Conservation (phyloP, 2,113 vertebrate genomes). For the Porphyrio hochstetteri region DNA sequence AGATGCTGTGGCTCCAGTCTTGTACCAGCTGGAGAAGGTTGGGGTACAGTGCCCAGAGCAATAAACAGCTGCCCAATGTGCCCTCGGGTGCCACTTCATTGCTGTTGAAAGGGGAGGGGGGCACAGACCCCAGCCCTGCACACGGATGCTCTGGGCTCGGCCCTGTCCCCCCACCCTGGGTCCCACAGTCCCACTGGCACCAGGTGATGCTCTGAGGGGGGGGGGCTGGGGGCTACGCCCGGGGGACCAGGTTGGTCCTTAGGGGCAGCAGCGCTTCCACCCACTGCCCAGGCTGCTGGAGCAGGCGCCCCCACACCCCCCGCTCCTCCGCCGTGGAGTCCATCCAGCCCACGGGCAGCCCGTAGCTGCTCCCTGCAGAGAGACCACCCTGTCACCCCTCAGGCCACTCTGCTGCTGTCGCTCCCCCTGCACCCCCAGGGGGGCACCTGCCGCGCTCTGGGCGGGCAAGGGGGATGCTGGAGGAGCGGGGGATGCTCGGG, state of each 20-base stretch:
- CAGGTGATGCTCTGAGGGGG: fast-evolving
- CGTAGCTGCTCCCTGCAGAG: conserved; percentile 85
- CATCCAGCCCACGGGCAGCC: conserved; percentile 90
- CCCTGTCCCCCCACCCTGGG: no score
- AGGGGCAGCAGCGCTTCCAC: conserved; percentile 86
- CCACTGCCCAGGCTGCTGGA: conserved; percentile 85
- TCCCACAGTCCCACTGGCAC: background rate
- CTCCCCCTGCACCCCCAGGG: fast-evolving
- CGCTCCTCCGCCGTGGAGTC: conserved; percentile 90
- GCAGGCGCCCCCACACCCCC: conserved; percentile 82
- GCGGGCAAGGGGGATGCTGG: no score
- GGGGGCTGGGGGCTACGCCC: conserved; percentile 18
- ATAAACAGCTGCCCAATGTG: background rate
- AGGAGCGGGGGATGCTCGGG: no score
- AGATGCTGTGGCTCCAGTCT: background rate
- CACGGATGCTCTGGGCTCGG: fast-evolving
- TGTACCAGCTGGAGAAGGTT: fast-evolving
- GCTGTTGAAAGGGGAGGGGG: background rate
- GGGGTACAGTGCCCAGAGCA: background rate
- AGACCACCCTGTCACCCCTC: fast-evolving
- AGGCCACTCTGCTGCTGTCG: no score
- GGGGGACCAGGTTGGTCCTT: conserved; percentile 81
- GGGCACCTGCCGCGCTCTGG: no score
- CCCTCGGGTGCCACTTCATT: background rate
- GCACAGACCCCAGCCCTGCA: background rate